These are phyloP conservation scores for Vulpes lagopus DNA, from an alignment of 2,113 vertebrate species.

Conservation along the genomic window DNA sequence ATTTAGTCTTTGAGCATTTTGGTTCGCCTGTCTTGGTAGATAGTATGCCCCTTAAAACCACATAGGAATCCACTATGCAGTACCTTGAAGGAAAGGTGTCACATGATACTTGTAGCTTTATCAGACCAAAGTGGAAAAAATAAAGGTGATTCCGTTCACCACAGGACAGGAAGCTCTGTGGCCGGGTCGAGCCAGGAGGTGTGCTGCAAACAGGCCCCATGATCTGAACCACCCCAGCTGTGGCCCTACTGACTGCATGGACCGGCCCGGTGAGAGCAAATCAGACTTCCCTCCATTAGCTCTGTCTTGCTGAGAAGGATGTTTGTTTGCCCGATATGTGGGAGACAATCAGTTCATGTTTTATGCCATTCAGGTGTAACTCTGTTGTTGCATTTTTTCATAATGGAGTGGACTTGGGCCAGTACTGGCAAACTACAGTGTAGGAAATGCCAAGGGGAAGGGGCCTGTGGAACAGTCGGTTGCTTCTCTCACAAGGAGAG, in stretches of 20 bases:
- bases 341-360: constrained; percentile 53
- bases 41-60: constrained; percentile 21
- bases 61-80: neutral
- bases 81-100: constrained; percentile 48
- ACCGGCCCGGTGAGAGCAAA: neutral
- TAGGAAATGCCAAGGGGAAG: constrained; percentile 22
- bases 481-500: constrained; percentile 30
- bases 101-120: constrained; percentile 49
- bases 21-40: neutral
- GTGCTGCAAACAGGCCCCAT: neutral
- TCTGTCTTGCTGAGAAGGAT: constrained; percentile 51
- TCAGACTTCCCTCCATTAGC: constrained; percentile 1
- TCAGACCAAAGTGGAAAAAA: constrained; percentile 51
- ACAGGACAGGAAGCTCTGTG: neutral
- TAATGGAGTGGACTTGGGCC: constrained; percentile 53
- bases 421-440: neutral
- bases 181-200: neutral
- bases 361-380: constrained; percentile 10
- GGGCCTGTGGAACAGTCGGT: constrained; percentile 18
- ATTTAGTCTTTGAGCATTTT: constrained; percentile 45
- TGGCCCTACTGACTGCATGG: neutral
- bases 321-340: neutral
- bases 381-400: constrained; percentile 51
- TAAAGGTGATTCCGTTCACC: neutral
- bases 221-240: neutral